Evolutionary conservation across 2,797 vertebrate genomes (phyloP), one percentile per base, ranked within the genome.

Genomic region (Taenioides sp.): DNA sequence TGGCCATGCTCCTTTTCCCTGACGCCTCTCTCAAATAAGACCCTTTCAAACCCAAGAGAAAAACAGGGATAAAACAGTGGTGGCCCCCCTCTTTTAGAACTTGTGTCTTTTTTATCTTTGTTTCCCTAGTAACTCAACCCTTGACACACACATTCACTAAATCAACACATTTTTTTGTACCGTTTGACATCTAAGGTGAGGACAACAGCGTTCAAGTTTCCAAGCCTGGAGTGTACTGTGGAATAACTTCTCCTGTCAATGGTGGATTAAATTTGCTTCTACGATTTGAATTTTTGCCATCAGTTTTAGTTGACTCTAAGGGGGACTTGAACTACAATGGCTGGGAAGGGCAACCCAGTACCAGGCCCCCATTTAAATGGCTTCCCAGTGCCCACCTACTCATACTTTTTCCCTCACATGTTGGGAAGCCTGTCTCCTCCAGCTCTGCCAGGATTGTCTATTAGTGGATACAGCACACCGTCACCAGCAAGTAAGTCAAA

Each of bases 341-440:
- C 97, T 82, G 97, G 96, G 92, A 98, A 98, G 94, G 96, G 97
- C 86, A 96, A 97, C 92, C 96, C 95, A 73, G 89, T 95, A 89
- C 96, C 95, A 72, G 93, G 95, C 57, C 94, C 95, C 83, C 97
- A 97, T 92, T 94, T 98, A 73, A 96, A 94, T 34, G 95, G 95
- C 74, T 99, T 98, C 90, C 96, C 96, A 0, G 94, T 98, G 89
- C 95, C 96, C 83, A 95, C 95, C 86, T 99, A 97, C 67, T 96
- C 97, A 87, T 98, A 97, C 92, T 98, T 98, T 92, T 98, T 98
- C 84, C 96, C 97, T 0, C 96, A 96, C 76, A 95, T 98, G 94
- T 80, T 98, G 76, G 97, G 97, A 66, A 95, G 97, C 67, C 93
- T 98, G 58, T 98, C 97, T 0, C 97, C 97, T 0, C 95, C 96